These are phyloP conservation scores for Syrphus vitripennis DNA, from an alignment of 2,888 invertebrate species.

Conservation along the genomic window DNA sequence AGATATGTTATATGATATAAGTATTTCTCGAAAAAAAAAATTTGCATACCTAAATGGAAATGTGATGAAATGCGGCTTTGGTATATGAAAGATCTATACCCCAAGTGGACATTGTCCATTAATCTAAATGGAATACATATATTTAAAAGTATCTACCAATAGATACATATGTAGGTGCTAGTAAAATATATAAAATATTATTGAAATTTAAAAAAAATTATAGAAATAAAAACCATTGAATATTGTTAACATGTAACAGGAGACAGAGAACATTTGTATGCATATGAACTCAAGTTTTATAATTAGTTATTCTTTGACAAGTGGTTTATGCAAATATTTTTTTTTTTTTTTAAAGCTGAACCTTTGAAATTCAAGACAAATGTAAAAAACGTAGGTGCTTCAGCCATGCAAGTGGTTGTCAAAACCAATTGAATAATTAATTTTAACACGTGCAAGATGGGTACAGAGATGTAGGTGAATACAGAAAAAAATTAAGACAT, in stretches of 20 bases:
- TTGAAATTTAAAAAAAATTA: not conserved
- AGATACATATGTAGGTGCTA: not conserved
- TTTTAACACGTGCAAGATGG: no score
- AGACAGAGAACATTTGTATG: not conserved
- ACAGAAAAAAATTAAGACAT: no score
- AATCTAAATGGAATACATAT: not conserved
- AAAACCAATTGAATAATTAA: no score
- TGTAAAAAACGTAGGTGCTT: no score
- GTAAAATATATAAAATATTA: not conserved
- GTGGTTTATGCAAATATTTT: not conserved
- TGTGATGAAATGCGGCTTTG: not conserved
- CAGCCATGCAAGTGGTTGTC: not conserved
- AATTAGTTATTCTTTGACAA: not conserved
- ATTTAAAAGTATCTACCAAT: not conserved
- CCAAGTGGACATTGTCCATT: not conserved
- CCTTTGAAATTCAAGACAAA: not conserved
- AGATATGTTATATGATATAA: not conserved
- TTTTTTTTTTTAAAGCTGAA: not conserved
- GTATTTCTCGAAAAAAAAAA: not conserved
- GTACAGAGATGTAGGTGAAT: no score
- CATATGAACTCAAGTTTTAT: not conserved
- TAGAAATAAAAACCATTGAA: not conserved
- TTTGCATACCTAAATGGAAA: conserved; percentile 10
- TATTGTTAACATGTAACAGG: not conserved
- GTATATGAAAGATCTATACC: not conserved